A percentile compares a stretch with the other conserved stretches of the same genome.
These are phyloP conservation scores for Rotaria socialis DNA, from an alignment of 2,888 invertebrate species.

Conservation along the genomic window DNA sequence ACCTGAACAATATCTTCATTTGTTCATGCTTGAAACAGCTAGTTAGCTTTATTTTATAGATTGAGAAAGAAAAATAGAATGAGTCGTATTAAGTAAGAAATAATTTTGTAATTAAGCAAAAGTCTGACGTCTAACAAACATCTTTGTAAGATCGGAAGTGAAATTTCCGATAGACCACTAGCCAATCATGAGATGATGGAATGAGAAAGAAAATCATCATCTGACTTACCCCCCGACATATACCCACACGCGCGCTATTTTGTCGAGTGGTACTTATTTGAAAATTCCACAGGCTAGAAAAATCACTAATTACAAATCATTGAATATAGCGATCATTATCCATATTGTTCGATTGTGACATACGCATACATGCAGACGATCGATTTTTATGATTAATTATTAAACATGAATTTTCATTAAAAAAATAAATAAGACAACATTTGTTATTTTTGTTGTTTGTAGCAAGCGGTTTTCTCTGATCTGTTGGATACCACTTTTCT, in stretches of 20 bases:
- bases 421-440: no score
- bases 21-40: background rate
- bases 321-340: background rate
- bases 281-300: background rate
- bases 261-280: background rate
- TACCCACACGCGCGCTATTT: background rate
- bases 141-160: background rate
- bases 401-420: no score
- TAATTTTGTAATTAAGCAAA: no score
- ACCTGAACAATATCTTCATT: background rate
- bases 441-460: no score
- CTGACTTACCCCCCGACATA: background rate
- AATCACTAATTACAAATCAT: background rate
- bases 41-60: background rate
- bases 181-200: background rate
- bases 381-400: no score
- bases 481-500: conserved; percentile 21
- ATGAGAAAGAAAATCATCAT: conserved; percentile 20
- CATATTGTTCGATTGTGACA: background rate
- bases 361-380: no score
- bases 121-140: background rate
- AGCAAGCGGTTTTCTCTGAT: background rate
- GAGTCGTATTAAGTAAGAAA: no score
- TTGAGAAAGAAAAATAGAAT: background rate
- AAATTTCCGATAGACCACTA: conserved; percentile 25